Conservation (phyloP, 2,888 invertebrate species). For the Notodonta dromedarius region DNA sequence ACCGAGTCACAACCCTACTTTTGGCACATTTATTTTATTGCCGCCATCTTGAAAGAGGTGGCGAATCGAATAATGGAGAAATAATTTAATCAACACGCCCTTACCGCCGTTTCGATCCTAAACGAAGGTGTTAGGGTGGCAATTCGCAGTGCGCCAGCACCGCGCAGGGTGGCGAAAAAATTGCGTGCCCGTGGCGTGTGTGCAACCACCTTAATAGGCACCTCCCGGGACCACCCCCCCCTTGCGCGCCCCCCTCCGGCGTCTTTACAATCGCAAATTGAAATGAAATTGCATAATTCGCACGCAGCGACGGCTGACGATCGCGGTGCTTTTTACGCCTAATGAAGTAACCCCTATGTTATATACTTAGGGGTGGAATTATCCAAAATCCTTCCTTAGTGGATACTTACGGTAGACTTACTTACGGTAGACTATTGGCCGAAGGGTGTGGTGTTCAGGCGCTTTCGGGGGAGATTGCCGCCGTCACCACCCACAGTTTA, state of each 20-base stretch:
- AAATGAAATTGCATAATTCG: slow-evolving; percentile 81
- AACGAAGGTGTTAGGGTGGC: slow-evolving; percentile 55
- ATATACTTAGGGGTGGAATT: slow-evolving; percentile 14
- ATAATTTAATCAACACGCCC: slow-evolving; percentile 73
- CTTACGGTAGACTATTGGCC: too few relatives aligned
- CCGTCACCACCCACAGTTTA: too few relatives aligned
- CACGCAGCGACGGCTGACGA: slow-evolving; percentile 41
- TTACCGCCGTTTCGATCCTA: slow-evolving; percentile 51
- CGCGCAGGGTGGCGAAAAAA: slow-evolving; percentile 68
- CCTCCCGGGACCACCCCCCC: slow-evolving; percentile 33
- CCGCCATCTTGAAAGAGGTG: slow-evolving; percentile 82
- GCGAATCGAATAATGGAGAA: slow-evolving; percentile 81
- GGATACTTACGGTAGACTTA: too few relatives aligned
- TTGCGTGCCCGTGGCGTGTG: slow-evolving; percentile 67
- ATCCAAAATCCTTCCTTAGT: too few relatives aligned
- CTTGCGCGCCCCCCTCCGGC: slow-evolving; percentile 21
- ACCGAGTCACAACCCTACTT: slow-evolving; percentile 21
- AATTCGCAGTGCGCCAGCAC: slow-evolving; percentile 41
- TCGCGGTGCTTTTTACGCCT: slow-evolving; percentile 58
- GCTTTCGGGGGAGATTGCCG: too few relatives aligned
- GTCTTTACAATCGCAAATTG: slow-evolving; percentile 69
- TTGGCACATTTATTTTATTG: slow-evolving; percentile 52
- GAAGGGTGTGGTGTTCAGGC: too few relatives aligned
- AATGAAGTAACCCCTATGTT: slow-evolving; percentile 68
- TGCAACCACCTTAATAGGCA: slow-evolving; percentile 66